These are phyloP conservation scores for Desmophyllum pertusum DNA, from an alignment of 92 coral and sea anemone genomes.

Conservation along the genomic window DNA sequence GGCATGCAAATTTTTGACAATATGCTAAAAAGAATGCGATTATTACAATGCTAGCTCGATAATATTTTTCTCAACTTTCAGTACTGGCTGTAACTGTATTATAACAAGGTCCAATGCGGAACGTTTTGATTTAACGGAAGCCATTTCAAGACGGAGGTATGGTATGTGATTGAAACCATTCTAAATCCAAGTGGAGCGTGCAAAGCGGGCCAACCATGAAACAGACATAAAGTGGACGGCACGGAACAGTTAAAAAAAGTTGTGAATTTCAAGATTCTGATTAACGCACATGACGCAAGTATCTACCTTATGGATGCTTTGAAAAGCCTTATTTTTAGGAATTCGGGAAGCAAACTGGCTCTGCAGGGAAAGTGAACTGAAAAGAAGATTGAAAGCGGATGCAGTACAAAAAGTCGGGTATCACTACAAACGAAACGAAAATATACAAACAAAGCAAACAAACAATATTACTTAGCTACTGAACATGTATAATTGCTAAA, in stretches of 20 bases:
- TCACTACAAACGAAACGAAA: neutral
- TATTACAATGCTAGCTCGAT: neutral
- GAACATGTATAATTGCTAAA: neutral
- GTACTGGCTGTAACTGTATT: neutral
- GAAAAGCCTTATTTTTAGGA: neutral
- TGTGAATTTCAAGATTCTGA: neutral
- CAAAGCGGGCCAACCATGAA: neutral
- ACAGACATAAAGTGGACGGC: neutral
- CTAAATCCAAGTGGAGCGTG: neutral
- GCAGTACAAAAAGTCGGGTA: neutral
- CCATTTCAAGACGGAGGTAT: neutral
- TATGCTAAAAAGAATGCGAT: neutral
- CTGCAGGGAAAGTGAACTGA: neutral
- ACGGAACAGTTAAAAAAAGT: neutral
- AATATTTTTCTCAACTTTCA: neutral
- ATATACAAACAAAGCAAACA: neutral
- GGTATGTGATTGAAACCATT: neutral
- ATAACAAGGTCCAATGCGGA: neutral
- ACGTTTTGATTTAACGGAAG: neutral
- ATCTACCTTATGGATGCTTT: neutral
- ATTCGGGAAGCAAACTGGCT: neutral
- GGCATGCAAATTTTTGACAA: constrained; percentile 24
- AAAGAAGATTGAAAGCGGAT: neutral
- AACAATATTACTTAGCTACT: neutral
- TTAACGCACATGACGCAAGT: neutral